Conservation (phyloP, 2,113 vertebrate genomes). For the Ailurus styani region DNA sequence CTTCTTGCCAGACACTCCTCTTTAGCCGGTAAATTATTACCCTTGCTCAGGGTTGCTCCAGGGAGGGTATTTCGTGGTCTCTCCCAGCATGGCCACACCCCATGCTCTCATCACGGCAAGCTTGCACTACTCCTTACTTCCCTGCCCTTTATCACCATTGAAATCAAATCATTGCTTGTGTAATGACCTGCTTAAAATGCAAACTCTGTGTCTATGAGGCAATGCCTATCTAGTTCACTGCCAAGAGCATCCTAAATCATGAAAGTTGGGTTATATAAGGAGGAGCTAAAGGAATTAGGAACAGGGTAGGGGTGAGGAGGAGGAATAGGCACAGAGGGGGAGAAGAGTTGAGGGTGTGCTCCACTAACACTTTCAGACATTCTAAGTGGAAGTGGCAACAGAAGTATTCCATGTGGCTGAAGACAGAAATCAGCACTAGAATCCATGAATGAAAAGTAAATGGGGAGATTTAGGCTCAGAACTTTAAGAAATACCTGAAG, state of each 20-base stretch:
- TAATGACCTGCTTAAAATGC: not conserved
- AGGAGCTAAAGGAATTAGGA: not conserved
- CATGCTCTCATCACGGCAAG: not conserved
- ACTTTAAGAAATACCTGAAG: not conserved
- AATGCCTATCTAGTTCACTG: not conserved
- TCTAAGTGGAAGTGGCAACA: not conserved
- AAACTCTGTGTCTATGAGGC: not conserved
- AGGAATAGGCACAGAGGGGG: not conserved
- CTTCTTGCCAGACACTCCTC: not conserved
- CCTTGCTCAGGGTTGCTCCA: not conserved
- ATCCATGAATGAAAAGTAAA: not conserved
- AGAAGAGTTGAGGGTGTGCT: not conserved
- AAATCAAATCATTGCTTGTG: not conserved
- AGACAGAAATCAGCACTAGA: not conserved
- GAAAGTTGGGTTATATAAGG: not conserved
- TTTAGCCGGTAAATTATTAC: not conserved
- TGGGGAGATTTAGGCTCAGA: not conserved
- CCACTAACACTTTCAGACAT: not conserved
- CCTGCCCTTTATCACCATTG: not conserved
- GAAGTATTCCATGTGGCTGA: not conserved
- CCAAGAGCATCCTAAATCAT: not conserved
- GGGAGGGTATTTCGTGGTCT: not conserved
- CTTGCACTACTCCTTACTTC: not conserved
- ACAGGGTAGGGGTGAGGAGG: not conserved
- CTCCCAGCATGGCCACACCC: not conserved